Conservation (phyloP, 2,888 invertebrate species). For the Nemurella pictetii region DNA sequence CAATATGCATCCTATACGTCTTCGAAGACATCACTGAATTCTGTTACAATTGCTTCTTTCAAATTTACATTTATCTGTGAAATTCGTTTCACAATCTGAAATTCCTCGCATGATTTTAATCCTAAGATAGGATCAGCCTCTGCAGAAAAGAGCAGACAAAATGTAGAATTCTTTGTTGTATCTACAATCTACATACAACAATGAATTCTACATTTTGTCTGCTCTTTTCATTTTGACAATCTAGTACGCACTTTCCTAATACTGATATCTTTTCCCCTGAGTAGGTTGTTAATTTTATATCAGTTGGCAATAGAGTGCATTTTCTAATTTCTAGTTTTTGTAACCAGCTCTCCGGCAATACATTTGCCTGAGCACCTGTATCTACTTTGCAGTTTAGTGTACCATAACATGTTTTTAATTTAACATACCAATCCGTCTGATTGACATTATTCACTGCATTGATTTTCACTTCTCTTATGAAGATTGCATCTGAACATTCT, state of each 20-base stretch:
- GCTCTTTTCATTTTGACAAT: background rate
- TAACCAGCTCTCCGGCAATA: background rate
- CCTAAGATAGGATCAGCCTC: background rate
- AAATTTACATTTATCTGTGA: background rate
- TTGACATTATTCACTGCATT: no score
- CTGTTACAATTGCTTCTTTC: background rate
- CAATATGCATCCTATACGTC: background rate
- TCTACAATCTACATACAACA: background rate
- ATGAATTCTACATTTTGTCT: background rate
- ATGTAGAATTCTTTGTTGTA: background rate
- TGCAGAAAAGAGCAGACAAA: background rate
- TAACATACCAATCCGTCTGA: no score
- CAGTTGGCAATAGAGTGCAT: background rate
- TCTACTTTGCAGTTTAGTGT: slow-evolving; percentile 14
- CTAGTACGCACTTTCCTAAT: background rate
- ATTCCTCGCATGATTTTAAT: background rate
- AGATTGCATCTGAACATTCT: background rate
- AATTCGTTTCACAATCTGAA: background rate
- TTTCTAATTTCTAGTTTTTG: background rate
- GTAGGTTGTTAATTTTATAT: background rate
- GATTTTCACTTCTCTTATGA: background rate
- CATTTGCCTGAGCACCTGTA: background rate
- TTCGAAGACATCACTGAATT: background rate
- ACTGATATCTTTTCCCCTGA: background rate
- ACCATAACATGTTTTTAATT: no score